phyloP scores from a whole-genome alignment of 2,113 vertebrate genomes.

The Sprattus sprattus region DNA sequence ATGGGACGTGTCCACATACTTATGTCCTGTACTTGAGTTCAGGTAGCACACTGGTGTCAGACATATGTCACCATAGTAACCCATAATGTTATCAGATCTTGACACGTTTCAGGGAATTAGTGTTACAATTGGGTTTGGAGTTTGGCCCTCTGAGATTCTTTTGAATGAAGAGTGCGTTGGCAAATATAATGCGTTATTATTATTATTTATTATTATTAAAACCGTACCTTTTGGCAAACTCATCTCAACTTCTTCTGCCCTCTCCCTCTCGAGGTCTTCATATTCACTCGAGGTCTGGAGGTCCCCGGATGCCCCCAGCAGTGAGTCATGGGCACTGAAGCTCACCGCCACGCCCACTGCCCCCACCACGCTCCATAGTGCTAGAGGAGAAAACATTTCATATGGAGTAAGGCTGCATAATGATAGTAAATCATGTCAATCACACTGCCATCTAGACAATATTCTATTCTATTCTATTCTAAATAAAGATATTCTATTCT shows the following conservation, averaged over 20 bases:
- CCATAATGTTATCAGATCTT: background rate
- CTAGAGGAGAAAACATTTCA: background rate
- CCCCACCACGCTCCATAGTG: background rate
- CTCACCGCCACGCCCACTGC: background rate
- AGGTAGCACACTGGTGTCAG: background rate
- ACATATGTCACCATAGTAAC: background rate
- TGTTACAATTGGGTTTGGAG: background rate
- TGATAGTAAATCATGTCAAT: background rate
- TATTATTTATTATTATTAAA: too few species aligned
- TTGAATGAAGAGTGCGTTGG: too few species aligned
- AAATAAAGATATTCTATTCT: too few species aligned
- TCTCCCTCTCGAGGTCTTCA: slow-evolving; percentile 9
- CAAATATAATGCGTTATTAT: too few species aligned
- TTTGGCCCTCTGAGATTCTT: too few species aligned
- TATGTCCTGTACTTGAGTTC: background rate
- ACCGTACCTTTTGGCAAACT: background rate
- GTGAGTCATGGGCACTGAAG: background rate
- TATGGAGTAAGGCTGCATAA: background rate
- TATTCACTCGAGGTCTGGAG: slow-evolving; percentile 2
- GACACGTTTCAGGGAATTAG: background rate
- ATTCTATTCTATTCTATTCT: too few species aligned
- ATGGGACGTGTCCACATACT: background rate
- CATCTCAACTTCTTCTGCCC: background rate
- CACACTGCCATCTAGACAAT: too few species aligned
- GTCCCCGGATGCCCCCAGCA: background rate